Base-by-base conservation (phyloP, 2,888 invertebrate genomes). In the Calameuta filiformis region DNA sequence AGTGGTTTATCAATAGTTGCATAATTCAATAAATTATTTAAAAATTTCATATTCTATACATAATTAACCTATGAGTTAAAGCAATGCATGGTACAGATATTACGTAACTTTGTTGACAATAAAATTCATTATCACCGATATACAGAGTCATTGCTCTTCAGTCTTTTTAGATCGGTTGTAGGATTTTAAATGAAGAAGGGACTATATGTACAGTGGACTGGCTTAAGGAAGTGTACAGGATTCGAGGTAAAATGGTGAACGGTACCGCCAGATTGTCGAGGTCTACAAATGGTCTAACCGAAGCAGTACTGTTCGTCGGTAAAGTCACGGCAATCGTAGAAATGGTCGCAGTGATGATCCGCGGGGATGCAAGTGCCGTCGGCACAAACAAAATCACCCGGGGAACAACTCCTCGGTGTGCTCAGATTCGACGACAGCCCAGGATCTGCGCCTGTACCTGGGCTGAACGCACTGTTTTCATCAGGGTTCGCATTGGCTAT, bases 301-400 rank as follows among this genome's bases (percentile, higher is more conserved):
- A 95, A 94, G 94, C 97, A 97, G 93, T 96, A 96, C 93, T 96
- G 96, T 93, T 97, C 97, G 92, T 97, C 97, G 90, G 96, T 96
- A 94, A 96, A 96, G 94, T 97, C 97, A 93, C 94, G 94, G 94
- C 97, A 97, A 94, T 97, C 97, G 94, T 96, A 96, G 93, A 94
- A 94, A 94, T 96, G 96, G 94, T 98, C 97, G 93, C 98, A 97
- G 91, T 95, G 95, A 89, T 95, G 94, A 85, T 93, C 92, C 91
- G 94, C 93, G 84, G 95, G 95, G 91, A 98, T 95, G 93, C 97
- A 98, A 90, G 94, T 93, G 90, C 95, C 94, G 93, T 96, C 95
- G 85, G 91, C 90, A 90, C 93, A 93, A 90, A 92, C 92, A 92
- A 93, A 93, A 92, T 93, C 93, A 85, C 92, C 92, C 84, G 88